Base-by-base conservation (phyloP, 1,140 invertebrate genomes). In the Orchesella cincta region DNA sequence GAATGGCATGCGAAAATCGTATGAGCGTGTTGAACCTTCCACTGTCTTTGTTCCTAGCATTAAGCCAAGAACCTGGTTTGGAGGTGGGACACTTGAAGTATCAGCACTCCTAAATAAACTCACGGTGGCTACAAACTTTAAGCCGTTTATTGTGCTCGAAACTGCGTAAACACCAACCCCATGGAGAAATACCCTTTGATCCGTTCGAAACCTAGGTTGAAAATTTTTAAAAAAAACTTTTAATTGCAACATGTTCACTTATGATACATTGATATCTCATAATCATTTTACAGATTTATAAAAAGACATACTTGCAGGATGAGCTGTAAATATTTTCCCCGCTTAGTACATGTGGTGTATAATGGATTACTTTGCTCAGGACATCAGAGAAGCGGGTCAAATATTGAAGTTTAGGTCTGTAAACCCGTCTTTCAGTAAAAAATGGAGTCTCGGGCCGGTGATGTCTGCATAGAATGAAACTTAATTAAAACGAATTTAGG, bases 1-100 rank as follows among this genome's bases (percentile, higher is more conserved):
- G 33, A 82, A 80, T 51, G 81, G 81, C 74, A 80, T 78, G 29
- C 81, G 36, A 46, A 82, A 82, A 33, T 82, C 81, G 62, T 82
- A 82, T 28, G 73, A 79, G 33, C 81, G 74, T n/a, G 73, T 77
- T 12, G 73, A 72, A 14, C 81, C 81, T 54, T 80, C 78, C 26
- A 62, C 18, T 57, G 75, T 74, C 64, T 67, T 76, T 31, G 52
- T 23, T 0, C 76, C 70, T 12, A 80, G 35, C 0, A 75, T 26
- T 67, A 18, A 29, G 3, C 71, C 71, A n/a, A 73, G 46, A 3
- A 26, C 71, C 16, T 3, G 71, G 26, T 36, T 73, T 14, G 71
- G 36, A 14, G 71, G 34, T 23, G 46, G 33, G 23, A 1, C 46
- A 14, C 71, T 28, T 23, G 34, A 3, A 14, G 62, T n/a, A 31